These are phyloP conservation scores for Seriola quinqueradiata DNA, from an alignment of 2,113 vertebrate species.

Conservation along the genomic window DNA sequence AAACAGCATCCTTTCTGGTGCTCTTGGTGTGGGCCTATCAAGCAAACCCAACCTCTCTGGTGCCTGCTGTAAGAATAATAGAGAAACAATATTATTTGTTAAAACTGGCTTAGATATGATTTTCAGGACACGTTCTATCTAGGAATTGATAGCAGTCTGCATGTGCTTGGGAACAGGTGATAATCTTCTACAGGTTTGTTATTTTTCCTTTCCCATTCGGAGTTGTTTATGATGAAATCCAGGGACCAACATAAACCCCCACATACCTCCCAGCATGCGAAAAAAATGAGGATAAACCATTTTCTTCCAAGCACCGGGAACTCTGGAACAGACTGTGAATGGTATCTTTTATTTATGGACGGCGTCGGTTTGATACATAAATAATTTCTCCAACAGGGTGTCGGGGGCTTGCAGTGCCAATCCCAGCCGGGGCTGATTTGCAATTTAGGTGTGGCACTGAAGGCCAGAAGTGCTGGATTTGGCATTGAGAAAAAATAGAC, in stretches of 20 bases:
- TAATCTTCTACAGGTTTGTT: conserved; percentile 38
- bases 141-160: not conserved
- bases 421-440: conserved; percentile 67
- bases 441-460: conserved; percentile 73
- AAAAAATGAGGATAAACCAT: conserved; percentile 59
- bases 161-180: conserved; percentile 14
- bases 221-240: conserved; percentile 47
- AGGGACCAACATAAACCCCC: conserved; percentile 17
- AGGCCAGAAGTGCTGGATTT: conserved; percentile 64
- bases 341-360: conserved; percentile 81
- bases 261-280: conserved; percentile 32
- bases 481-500: conserved; percentile 67
- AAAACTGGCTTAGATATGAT: not conserved
- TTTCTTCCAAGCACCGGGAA: conserved; percentile 60
- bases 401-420: conserved; percentile 54
- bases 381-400: conserved; percentile 75
- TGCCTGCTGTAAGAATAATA: not conserved
- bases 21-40: not conserved
- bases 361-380: conserved; percentile 73
- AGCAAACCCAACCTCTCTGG: not conserved
- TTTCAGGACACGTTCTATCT: not conserved
- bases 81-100: not conserved
- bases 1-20: not conserved
- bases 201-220: conserved; percentile 37
- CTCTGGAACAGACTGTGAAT: conserved; percentile 56